Conservation (phyloP, 2,888 invertebrate species). For the Sphaerophoria rueppellii region DNA sequence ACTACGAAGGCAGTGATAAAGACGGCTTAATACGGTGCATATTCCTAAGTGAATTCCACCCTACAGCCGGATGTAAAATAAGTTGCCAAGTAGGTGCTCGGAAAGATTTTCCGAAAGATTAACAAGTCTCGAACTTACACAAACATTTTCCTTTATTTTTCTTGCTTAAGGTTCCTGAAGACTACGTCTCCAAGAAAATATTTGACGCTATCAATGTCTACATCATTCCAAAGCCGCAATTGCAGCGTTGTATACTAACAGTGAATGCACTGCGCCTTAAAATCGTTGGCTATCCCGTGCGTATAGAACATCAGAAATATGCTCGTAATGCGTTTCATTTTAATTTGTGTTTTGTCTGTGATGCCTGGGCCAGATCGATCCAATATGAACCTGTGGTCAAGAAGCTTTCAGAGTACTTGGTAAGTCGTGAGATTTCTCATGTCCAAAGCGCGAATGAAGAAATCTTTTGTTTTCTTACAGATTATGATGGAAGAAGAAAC, state of each 20-base stretch:
- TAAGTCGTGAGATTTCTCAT: slow-evolving; percentile 84
- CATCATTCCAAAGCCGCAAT: slow-evolving; percentile 96
- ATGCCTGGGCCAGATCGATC: slow-evolving; percentile 93
- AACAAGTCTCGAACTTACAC: neutral
- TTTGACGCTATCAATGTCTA: slow-evolving; percentile 97
- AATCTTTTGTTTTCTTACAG: slow-evolving; percentile 78
- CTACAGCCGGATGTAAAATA: slow-evolving; percentile 91
- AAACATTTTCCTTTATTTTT: neutral
- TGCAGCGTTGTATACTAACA: slow-evolving; percentile 94
- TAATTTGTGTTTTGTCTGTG: slow-evolving; percentile 97
- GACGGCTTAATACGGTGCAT: slow-evolving; percentile 92
- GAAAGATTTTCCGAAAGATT: neutral
- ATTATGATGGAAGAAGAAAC: slow-evolving; percentile 94
- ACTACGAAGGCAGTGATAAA: slow-evolving; percentile 86
- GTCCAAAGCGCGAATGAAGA: neutral
- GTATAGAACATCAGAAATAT: slow-evolving; percentile 94
- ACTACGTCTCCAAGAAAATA: slow-evolving; percentile 94
- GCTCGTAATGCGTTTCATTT: slow-evolving; percentile 97
- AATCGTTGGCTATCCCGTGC: slow-evolving; percentile 95
- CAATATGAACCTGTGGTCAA: slow-evolving; percentile 97
- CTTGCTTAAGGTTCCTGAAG: slow-evolving; percentile 89
- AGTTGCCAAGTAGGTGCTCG: slow-evolving; percentile 85
- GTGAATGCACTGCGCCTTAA: slow-evolving; percentile 91
- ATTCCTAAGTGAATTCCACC: slow-evolving; percentile 90
- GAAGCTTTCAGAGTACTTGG: slow-evolving; percentile 95